These are phyloP conservation scores for Chlorodrepanis virens DNA, from an alignment of 2,113 vertebrate genomes.

Conservation along the genomic window DNA sequence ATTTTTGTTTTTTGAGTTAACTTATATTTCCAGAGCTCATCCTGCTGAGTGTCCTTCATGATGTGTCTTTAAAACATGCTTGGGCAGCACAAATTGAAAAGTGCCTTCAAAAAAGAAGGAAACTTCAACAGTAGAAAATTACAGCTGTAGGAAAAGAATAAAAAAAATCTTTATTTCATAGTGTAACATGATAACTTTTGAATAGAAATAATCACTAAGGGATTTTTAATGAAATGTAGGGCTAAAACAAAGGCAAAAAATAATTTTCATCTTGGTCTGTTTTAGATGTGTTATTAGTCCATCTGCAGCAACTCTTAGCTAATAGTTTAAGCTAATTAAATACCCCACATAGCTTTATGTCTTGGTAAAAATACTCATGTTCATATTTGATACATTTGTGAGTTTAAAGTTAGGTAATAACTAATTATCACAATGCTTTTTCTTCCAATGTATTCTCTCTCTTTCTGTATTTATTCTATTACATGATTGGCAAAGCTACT, in stretches of 20 bases:
- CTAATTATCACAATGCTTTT: not conserved
- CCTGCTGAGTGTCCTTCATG: conserved; percentile 42
- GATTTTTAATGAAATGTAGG: not conserved
- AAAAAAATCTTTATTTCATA: not conserved
- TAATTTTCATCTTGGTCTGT: not conserved
- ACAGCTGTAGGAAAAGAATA: not conserved
- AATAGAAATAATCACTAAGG: not conserved
- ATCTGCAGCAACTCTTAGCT: not conserved
- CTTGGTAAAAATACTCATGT: not conserved
- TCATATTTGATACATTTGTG: not conserved
- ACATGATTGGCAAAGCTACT: not conserved
- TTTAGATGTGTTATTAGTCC: not conserved
- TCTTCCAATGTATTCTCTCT: not conserved
- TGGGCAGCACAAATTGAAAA: conserved; percentile 22
- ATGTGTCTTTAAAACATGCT: conserved; percentile 40
- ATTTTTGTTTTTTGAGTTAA: conserved; percentile 3
- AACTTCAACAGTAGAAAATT: conserved; percentile 13
- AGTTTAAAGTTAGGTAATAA: not conserved
- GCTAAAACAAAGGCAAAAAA: not conserved
- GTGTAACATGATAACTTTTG: not conserved
- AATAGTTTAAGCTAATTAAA: not conserved
- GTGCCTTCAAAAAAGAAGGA: not conserved
- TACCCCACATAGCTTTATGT: not conserved
- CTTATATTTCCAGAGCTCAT: conserved; percentile 24
- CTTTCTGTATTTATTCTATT: not conserved